phyloP scores from a whole-genome alignment of 2,797 vertebrate genomes.

The Gephyroberyx darwinii region DNA sequence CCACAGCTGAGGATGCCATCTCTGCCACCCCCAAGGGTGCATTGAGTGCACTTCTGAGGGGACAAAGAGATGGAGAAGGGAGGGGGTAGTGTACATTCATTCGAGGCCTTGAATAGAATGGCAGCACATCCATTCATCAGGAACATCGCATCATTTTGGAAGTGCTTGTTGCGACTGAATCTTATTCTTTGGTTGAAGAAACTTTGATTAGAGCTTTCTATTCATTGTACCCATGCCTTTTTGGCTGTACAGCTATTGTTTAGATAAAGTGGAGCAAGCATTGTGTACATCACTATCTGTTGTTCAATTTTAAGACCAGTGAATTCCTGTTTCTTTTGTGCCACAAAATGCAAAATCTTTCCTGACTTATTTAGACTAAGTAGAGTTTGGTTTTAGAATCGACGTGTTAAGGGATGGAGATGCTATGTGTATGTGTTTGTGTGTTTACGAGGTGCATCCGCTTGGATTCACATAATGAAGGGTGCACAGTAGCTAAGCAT shows the following conservation, averaged over 20 bases:
- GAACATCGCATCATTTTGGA: neutral
- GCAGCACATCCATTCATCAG: neutral
- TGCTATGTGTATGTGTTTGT: neutral
- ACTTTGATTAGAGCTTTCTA: slow-evolving; percentile 11
- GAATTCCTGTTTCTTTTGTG: too few species aligned
- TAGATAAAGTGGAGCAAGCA: neutral
- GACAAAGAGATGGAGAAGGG: neutral
- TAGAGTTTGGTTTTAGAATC: too few species aligned
- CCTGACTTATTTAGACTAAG: too few species aligned
- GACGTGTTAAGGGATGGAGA: neutral
- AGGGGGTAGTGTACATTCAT: neutral
- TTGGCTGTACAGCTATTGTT: neutral
- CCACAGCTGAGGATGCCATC: slow-evolving; percentile 14
- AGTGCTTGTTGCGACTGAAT: slow-evolving; percentile 9
- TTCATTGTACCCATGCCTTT: too few species aligned
- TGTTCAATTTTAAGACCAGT: too few species aligned
- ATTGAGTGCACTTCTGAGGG: slow-evolving; percentile 21
- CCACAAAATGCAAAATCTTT: too few species aligned
- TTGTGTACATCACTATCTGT: neutral
- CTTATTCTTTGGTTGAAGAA: slow-evolving; percentile 31
- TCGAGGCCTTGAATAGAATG: neutral
- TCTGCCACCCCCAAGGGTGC: slow-evolving; percentile 15
- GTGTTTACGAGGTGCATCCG: too few species aligned
- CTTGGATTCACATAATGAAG: neutral
- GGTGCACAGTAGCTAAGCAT: neutral